phyloP scores from a whole-genome alignment of 2,113 vertebrate species.

The Jacana jacana region DNA sequence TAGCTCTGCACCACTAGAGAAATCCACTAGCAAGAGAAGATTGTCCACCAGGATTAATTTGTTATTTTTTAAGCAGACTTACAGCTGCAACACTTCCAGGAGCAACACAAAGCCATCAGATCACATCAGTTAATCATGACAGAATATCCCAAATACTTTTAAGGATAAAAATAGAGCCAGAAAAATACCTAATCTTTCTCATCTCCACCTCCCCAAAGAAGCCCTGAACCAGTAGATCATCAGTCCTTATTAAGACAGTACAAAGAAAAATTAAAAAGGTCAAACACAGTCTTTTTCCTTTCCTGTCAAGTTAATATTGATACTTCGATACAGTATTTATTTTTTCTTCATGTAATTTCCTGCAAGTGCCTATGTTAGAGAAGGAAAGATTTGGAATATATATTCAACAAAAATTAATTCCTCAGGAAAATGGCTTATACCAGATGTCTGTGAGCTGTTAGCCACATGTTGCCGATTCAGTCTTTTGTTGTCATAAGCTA shows the following conservation, averaged over 20 bases:
- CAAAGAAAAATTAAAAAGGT: not conserved
- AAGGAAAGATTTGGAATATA: not conserved
- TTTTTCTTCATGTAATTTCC: slow-evolving; percentile 22
- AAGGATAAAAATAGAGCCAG: not conserved
- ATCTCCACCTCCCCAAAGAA: not conserved
- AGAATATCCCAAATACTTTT: not conserved
- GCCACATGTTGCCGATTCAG: not conserved
- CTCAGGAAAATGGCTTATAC: not conserved
- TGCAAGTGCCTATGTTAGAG: not conserved
- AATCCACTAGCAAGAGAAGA: not conserved
- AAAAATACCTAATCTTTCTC: not conserved
- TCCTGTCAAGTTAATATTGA: not conserved
- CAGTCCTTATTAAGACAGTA: not conserved
- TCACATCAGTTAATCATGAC: not conserved
- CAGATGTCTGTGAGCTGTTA: slow-evolving; percentile 7
- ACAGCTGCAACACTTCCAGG: not conserved
- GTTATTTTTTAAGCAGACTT: not conserved
- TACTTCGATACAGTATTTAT: not conserved
- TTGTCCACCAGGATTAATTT: not conserved
- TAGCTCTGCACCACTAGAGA: not conserved
- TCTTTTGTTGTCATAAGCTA: slow-evolving; percentile 21
- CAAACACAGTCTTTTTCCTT: not conserved
- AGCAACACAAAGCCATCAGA: not conserved
- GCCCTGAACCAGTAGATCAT: not conserved
- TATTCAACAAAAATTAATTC: not conserved